Evolutionary conservation across 2,888 invertebrate genomes (phyloP).

Genomic region (Toxonevra muliebris): DNA sequence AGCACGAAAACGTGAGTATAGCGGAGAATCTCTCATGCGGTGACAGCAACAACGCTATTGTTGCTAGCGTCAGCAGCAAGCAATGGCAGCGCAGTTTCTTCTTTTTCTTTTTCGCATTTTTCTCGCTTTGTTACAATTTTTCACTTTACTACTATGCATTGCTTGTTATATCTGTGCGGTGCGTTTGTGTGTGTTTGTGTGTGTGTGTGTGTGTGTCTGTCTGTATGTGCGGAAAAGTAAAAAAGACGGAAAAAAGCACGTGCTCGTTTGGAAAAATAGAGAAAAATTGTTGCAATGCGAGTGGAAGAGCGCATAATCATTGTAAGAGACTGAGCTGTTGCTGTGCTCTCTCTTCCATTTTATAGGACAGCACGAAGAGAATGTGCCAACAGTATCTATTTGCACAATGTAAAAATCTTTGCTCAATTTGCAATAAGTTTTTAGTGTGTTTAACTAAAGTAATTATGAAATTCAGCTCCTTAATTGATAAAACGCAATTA

Average conservation of each 20-base stretch:
- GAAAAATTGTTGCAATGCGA: conserved; percentile 36
- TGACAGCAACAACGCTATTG: conserved; percentile 28
- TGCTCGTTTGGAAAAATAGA: conserved; percentile 36
- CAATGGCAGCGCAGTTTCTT: conserved; percentile 7
- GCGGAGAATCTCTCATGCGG: conserved; percentile 44
- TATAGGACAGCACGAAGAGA: neutral
- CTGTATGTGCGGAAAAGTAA: conserved; percentile 7
- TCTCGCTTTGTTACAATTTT: conserved; percentile 17
- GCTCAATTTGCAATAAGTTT: conserved; percentile 22
- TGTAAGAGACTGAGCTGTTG: neutral
- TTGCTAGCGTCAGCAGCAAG: neutral
- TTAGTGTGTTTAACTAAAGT: conserved; percentile 2
- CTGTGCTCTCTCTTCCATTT: neutral
- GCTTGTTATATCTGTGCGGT: too few relatives aligned
- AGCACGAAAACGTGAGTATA: conserved; percentile 32
- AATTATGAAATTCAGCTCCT: too few relatives aligned
- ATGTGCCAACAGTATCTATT: neutral
- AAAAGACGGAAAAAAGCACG: conserved; percentile 31
- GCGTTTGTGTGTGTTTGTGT: too few relatives aligned
- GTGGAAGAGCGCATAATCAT: neutral
- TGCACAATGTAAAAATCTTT: neutral
- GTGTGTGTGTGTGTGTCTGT: conserved; percentile 14
- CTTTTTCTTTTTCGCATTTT: conserved; percentile 17
- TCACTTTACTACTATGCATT: conserved; percentile 42
- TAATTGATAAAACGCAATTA: too few relatives aligned